Percentiles rank a stretch among this genome's conserved stretches.
These are phyloP conservation scores for Gordius sp. DNA, from an alignment of 2,888 invertebrate species.

Conservation along the genomic window DNA sequence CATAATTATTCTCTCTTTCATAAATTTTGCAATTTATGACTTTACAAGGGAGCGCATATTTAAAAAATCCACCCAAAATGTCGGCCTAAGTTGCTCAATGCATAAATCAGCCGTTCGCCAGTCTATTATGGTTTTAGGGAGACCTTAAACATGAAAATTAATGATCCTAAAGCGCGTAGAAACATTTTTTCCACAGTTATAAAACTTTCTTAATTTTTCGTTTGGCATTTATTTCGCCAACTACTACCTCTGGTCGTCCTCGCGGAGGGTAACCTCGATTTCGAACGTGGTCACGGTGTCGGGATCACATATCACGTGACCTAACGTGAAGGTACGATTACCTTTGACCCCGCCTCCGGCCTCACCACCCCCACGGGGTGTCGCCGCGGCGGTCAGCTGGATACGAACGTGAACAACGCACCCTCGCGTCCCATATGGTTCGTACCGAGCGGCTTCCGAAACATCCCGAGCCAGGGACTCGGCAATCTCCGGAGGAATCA, in stretches of 20 bases:
- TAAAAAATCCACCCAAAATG: too few relatives aligned
- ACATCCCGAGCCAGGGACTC: not conserved
- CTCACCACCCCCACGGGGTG: not conserved
- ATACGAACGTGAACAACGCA: not conserved
- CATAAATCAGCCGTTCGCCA: too few relatives aligned
- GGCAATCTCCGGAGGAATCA: not conserved
- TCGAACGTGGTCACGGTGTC: not conserved
- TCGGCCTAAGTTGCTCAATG: too few relatives aligned
- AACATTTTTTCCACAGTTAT: not conserved
- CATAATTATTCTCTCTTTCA: too few relatives aligned
- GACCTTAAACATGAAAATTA: not conserved
- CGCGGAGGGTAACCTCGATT: not conserved
- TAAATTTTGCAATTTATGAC: too few relatives aligned
- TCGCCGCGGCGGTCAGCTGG: not conserved
- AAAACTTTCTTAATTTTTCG: not conserved
- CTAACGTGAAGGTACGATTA: not conserved
- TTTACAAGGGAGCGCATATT: too few relatives aligned
- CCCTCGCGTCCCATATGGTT: not conserved
- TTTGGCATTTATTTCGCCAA: too few relatives aligned
- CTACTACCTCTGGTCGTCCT: constrained; percentile 9
- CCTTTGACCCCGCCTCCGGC: not conserved
- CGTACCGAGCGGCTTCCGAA: not conserved
- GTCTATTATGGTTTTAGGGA: not conserved
- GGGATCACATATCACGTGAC: constrained; percentile 6
- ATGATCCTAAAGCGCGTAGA: not conserved